Evolutionary conservation across 2,113 vertebrate genomes (phyloP).

Genomic region (Dromiciops gliroides): DNA sequence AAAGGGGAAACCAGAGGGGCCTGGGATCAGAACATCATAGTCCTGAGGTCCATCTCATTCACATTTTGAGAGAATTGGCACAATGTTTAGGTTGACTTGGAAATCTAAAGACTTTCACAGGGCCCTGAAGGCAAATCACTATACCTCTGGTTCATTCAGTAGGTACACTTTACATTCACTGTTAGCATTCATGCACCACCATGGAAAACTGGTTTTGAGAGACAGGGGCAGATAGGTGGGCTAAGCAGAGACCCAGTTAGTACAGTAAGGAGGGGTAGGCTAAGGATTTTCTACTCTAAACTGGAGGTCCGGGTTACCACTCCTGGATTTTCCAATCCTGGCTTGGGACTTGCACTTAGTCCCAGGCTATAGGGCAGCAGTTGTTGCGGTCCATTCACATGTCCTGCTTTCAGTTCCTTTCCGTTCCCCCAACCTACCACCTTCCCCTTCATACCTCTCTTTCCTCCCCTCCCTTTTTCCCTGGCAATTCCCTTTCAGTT

Average conservation of each 20-base stretch:
- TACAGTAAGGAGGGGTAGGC: conserved; percentile 39
- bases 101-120: conserved; percentile 34
- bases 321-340: conserved; percentile 45
- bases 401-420: conserved; percentile 46
- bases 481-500: conserved; percentile 52
- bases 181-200: conserved; percentile 11
- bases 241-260: conserved; percentile 46
- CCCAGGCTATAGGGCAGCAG: conserved; percentile 21
- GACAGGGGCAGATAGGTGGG: conserved; percentile 24
- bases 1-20: conserved; percentile 10
- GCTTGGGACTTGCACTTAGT: conserved; percentile 53
- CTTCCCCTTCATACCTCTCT: conserved; percentile 48
- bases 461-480: conserved; percentile 40
- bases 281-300: conserved; percentile 40
- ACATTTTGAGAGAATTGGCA: conserved; percentile 44
- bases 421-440: neutral
- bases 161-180: conserved; percentile 17
- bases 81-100: conserved; percentile 43
- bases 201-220: conserved; percentile 50
- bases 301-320: conserved; percentile 57
- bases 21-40: conserved; percentile 18
- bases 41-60: conserved; percentile 45
- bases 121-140: conserved; percentile 18
- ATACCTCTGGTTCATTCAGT: conserved; percentile 16
- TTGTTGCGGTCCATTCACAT: conserved; percentile 21